These are phyloP conservation scores for Nemurella pictetii DNA, from an alignment of 2,888 invertebrate genomes.

Conservation along the genomic window DNA sequence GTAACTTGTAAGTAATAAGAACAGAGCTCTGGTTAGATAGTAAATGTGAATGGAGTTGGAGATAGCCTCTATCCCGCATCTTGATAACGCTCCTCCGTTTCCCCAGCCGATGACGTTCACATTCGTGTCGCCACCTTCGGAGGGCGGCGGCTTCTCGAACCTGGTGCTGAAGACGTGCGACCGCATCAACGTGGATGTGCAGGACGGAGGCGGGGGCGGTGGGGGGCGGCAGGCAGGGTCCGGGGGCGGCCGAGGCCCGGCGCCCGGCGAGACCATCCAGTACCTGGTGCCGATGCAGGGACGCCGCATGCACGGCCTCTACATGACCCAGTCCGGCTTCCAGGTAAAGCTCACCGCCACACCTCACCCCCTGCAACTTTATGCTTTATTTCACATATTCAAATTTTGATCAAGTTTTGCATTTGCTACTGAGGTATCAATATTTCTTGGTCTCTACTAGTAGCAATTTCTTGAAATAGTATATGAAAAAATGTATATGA, in stretches of 20 bases:
- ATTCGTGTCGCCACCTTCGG: slow-evolving; percentile 47
- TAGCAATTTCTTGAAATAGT: too few relatives aligned
- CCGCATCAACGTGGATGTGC: slow-evolving; percentile 40
- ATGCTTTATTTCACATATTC: too few relatives aligned
- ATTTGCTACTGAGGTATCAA: too few relatives aligned
- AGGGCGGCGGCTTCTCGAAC: slow-evolving; percentile 41
- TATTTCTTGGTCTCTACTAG: too few relatives aligned
- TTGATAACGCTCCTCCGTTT: neutral
- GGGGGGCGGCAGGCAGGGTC: neutral
- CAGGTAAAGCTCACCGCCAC: slow-evolving; percentile 35
- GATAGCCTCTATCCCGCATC: too few relatives aligned
- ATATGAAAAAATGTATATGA: too few relatives aligned
- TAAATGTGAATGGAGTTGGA: too few relatives aligned
- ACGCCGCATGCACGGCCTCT: slow-evolving; percentile 51
- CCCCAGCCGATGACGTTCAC: slow-evolving; percentile 54
- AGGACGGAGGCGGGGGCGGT: neutral
- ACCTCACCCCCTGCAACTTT: too few relatives aligned
- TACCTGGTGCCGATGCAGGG: slow-evolving; percentile 48
- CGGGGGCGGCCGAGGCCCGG: neutral
- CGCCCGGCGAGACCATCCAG: slow-evolving; percentile 43
- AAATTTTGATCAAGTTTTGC: too few relatives aligned
- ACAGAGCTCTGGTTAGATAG: too few relatives aligned
- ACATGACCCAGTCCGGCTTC: slow-evolving; percentile 48
- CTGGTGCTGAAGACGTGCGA: slow-evolving; percentile 41
- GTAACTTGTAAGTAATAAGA: too few relatives aligned